These are phyloP conservation scores for Ephialtes manifestator DNA, from an alignment of 2,888 invertebrate genomes.

Conservation along the genomic window DNA sequence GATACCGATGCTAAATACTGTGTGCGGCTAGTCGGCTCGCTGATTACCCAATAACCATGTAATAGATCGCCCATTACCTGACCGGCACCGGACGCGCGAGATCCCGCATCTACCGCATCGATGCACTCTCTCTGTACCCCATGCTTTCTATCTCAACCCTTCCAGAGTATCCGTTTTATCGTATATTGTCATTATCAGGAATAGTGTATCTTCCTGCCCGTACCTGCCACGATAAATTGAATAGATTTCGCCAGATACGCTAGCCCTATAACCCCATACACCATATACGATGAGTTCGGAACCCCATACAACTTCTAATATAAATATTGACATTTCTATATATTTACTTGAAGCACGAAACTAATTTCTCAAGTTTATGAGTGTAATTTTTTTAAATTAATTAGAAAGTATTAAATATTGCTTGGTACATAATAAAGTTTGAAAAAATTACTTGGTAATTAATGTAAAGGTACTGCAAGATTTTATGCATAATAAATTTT, in stretches of 20 bases:
- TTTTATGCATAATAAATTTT: too few relatives aligned
- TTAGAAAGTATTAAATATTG: too few relatives aligned
- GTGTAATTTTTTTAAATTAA: too few relatives aligned
- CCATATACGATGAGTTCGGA: background rate
- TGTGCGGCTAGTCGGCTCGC: constrained; percentile 62
- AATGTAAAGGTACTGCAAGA: too few relatives aligned
- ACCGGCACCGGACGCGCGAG: constrained; percentile 56
- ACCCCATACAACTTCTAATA: background rate
- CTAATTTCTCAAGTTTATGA: too few relatives aligned
- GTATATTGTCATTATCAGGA: constrained; percentile 69
- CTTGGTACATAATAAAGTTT: too few relatives aligned
- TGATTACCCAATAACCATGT: constrained; percentile 73
- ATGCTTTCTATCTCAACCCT: constrained; percentile 32
- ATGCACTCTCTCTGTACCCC: constrained; percentile 35
- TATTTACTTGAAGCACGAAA: too few relatives aligned
- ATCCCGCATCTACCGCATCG: constrained; percentile 47
- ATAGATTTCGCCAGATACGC: constrained; percentile 34
- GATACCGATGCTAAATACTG: constrained; percentile 73
- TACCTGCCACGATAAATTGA: constrained; percentile 63
- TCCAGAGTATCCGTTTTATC: constrained; percentile 65
- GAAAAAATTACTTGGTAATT: too few relatives aligned
- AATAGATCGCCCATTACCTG: constrained; percentile 73
- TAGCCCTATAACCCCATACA: background rate
- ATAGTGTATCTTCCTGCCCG: constrained; percentile 45
- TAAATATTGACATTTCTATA: too few relatives aligned